These are phyloP conservation scores for Caenorhabditis sp. DNA, from an alignment of 2,888 invertebrate genomes.

Conservation along the genomic window DNA sequence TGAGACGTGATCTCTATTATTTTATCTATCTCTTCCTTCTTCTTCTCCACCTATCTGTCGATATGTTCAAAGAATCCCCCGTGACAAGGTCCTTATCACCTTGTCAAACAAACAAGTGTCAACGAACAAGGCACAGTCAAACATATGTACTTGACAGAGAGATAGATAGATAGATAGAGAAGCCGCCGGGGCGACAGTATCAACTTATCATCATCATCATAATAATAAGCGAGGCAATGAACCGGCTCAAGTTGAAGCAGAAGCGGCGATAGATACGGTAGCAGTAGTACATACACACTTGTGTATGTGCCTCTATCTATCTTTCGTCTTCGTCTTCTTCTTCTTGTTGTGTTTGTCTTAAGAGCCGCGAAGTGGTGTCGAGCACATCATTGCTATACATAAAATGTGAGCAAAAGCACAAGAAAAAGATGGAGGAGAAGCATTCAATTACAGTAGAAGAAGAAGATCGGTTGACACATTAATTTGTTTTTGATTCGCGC, in stretches of 20 bases:
- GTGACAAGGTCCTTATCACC: conserved; percentile 1
- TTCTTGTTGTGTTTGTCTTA: conserved; percentile 15
- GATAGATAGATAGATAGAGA: background rate
- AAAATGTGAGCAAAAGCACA: background rate
- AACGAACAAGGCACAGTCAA: background rate
- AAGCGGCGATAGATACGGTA: conserved; percentile 11
- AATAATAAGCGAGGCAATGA: background rate
- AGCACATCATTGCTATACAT: conserved; percentile 11
- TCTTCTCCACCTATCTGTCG: no score
- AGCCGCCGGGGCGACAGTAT: no score
- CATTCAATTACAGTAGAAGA: conserved; percentile 37
- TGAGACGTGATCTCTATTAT: no score
- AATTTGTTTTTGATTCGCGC: background rate
- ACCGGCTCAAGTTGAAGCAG: conserved; percentile 13
- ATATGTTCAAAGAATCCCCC: background rate
- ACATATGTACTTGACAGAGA: background rate
- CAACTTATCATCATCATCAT: background rate
- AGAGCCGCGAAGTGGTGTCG: conserved; percentile 19
- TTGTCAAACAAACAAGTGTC: conserved; percentile 1
- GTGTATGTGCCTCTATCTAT: no score
- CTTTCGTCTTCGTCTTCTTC: background rate
- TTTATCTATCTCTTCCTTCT: no score
- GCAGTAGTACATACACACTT: conserved; percentile 1
- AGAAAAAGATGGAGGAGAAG: background rate
- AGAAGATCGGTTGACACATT: background rate